Conservation (phyloP, 2,113 vertebrate genomes). For the Phoenicopterus ruber region DNA sequence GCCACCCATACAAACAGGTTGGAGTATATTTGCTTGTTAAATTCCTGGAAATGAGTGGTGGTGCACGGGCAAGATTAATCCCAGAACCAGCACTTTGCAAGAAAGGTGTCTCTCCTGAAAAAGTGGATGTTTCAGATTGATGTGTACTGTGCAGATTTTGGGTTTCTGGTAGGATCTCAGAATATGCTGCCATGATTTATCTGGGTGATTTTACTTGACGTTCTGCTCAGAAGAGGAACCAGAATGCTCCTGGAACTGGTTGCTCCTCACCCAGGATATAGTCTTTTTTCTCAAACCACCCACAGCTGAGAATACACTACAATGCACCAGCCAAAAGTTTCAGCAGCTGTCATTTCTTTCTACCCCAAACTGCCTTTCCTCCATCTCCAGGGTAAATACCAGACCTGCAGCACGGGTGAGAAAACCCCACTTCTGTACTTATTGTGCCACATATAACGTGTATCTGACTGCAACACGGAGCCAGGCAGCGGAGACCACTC, state of each 20-base stretch:
- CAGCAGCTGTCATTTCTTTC: not conserved
- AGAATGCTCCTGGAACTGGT: not conserved
- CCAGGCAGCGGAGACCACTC: not conserved
- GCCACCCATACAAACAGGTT: not conserved
- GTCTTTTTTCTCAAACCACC: not conserved
- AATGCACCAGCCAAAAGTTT: not conserved
- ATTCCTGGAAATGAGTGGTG: not conserved
- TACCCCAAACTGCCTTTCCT: not conserved
- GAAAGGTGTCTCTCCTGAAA: not conserved
- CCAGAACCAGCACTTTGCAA: not conserved
- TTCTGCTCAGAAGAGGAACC: not conserved
- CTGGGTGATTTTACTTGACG: fast-evolving
- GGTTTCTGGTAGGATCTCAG: not conserved
- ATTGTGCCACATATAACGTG: fast-evolving
- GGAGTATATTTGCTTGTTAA: not conserved
- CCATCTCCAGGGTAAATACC: not conserved
- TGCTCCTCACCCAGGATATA: not conserved
- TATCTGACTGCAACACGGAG: not conserved
- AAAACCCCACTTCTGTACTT: not conserved
- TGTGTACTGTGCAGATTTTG: not conserved
- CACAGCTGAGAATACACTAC: not conserved
- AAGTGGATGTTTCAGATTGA: fast-evolving
- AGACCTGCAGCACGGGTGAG: not conserved
- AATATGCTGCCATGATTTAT: not conserved
- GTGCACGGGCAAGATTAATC: not conserved